Evolutionary conservation across 2,888 invertebrate genomes (phyloP), one percentile per base, ranked within the genome.

Genomic region (Lasioglossum pauxillum): DNA sequence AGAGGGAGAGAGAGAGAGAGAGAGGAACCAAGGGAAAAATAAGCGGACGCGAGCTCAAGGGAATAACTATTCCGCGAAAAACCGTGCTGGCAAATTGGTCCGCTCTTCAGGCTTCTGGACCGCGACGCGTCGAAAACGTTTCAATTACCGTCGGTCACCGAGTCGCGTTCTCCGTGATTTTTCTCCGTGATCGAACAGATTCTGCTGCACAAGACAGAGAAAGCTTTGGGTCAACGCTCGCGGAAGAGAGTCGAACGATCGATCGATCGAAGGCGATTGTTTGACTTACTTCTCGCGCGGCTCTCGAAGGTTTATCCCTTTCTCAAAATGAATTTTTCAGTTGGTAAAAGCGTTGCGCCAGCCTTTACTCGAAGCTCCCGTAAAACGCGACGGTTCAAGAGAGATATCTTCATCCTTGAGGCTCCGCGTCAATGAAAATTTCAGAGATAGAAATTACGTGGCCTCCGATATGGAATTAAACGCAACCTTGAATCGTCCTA

Each of bases 71-170:
- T 72, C 53, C 27, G 75, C 19, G 41, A 75, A 80, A 80, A 80
- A 78, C 60, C 53, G 49, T 44, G 23, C 75, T 79, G 83, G 78
- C 72, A 82, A 82, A 85, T 83, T 79, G 82, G 64, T 73, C 44
- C 46, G 53, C 35, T 81, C 72, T 78, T 67, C 72, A 44, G 75
- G 75, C 76, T 60, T n/a, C 35, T 19, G n/a, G 38, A 38, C 38
- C 44, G 31, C 27, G n/a, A n/a, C 60, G 49, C 14, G 35, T n/a
- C 31, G 41, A 35, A 31, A 44, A 64, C 38, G 38, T 46, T 23
- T 16, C 44, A 35, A 60, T 57, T 64, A 31, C 16, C 64, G 64
- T 31, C 64, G 64, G 64, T 31, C 7, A 64, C 16, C 64, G 64
- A 64, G 31, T 64, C 16, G 64, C 64, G 31, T 64, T 31, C 64